Percentiles rank a stretch among this genome's conserved stretches.
Conservation (phyloP, 2,113 vertebrate genomes). For the Channa argus region DNA sequence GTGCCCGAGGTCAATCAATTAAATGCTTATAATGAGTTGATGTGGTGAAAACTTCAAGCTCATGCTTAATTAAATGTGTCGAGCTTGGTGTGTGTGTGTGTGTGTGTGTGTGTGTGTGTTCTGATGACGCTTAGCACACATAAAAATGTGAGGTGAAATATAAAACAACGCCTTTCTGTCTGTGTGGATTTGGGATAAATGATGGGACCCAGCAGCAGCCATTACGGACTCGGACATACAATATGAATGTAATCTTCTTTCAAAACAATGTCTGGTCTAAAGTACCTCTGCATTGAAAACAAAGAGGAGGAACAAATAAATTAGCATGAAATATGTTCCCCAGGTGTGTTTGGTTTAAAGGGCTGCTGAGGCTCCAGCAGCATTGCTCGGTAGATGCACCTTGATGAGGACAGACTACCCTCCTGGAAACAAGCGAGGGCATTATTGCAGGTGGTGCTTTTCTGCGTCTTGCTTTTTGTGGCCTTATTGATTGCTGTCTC, state of each 20-base stretch:
- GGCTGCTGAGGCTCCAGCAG: slow-evolving; percentile 34
- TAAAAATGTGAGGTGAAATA: too few relatives aligned
- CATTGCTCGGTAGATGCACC: slow-evolving; percentile 22
- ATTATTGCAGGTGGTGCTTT: slow-evolving; percentile 56
- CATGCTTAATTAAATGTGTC: slow-evolving; percentile 17
- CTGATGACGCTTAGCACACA: too few relatives aligned
- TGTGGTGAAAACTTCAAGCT: slow-evolving; percentile 20
- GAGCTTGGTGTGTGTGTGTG: background rate
- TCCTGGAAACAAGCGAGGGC: slow-evolving; percentile 32
- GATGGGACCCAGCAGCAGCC: background rate
- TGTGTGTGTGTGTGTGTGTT: background rate
- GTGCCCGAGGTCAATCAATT: slow-evolving; percentile 53
- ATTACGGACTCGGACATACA: background rate
- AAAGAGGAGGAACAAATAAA: slow-evolving; percentile 37
- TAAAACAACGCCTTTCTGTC: background rate
- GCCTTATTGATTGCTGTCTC: slow-evolving; percentile 50
- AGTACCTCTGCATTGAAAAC: background rate
- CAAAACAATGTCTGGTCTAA: background rate
- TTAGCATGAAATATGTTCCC: slow-evolving; percentile 46
- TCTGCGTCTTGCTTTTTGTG: slow-evolving; percentile 53
- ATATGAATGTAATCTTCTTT: slow-evolving; percentile 12
- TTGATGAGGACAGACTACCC: slow-evolving; percentile 46
- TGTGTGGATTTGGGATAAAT: background rate
- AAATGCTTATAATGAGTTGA: slow-evolving; percentile 62
- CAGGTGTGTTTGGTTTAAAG: slow-evolving; percentile 51